Base-by-base conservation (phyloP, 2,797 vertebrate species). In the Crenuchus spilurus region DNA sequence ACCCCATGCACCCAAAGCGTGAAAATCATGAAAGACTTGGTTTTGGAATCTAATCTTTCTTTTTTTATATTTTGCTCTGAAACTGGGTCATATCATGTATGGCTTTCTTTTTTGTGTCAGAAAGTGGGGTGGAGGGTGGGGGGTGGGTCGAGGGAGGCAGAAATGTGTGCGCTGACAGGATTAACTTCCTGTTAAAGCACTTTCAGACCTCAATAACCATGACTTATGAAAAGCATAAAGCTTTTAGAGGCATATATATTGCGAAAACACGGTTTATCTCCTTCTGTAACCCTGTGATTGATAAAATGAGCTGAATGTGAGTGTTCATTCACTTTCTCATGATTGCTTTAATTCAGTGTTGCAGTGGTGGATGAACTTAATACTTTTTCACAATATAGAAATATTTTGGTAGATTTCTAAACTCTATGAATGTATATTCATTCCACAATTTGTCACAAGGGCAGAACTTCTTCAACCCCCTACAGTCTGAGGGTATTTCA, bases 1-100 rank as follows among this genome's bases (percentile, higher is more conserved):
- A 31, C 24, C 22, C 35, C 44, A 11, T 57, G 46, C 67, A 57
- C 49, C 52, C 10, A 48, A 41, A 64, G 66, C 55, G 18, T 62
- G 7, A 26, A 42, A 72, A 41, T 62, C 63, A 49, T 22, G 24
- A 57, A 70, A 62, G 57, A 31, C 52, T 69, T n/a, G n/a, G 49
- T 58, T 66, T 72, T 67, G 41, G 48, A 62, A 78, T 61, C 68
- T 70, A 46, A 81, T 71, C 71, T 35, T 68, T 82, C 52, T 77
- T 75, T 77, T 75, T 70, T 66, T 55, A 74, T 52, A 72, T 69
- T 72, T 80, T 28, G 33, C 74, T 14, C 31, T 42, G 49, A 75
- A 83, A 83, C 68, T 83, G 70, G 82, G 82, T 83, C 82, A 83
- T 62, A 54, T 75, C 64, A 70, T 79, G 20, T 60, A 77, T 64